A percentile compares a stretch with the other conserved stretches of the same genome.
These are phyloP conservation scores for Psittacula derbiana DNA, from an alignment of 2,797 vertebrate genomes.

Conservation along the genomic window DNA sequence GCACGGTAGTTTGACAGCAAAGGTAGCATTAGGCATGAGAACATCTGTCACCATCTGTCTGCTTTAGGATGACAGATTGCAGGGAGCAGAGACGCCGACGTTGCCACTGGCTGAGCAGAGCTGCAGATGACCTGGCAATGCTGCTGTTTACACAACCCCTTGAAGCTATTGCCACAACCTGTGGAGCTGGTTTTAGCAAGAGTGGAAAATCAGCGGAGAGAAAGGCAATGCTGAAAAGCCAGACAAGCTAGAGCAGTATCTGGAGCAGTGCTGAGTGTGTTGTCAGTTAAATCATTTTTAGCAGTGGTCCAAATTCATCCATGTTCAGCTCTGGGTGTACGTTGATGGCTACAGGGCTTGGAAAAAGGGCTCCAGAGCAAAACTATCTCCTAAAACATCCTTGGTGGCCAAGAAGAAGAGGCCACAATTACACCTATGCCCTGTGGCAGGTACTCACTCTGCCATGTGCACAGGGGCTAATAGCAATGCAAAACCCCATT, in stretches of 20 bases:
- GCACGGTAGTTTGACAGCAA: not conserved
- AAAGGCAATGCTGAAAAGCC: constrained; percentile 35
- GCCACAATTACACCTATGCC: not conserved
- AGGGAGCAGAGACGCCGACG: not conserved
- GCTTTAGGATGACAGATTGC: not conserved
- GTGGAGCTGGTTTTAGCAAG: constrained; percentile 55
- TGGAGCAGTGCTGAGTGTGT: rapidly evolving
- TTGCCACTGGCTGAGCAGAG: not conserved
- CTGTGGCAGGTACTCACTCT: not conserved
- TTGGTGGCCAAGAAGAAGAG: not conserved
- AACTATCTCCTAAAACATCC: not conserved
- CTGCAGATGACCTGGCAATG: not conserved
- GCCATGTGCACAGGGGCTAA: not conserved
- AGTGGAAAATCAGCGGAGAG: constrained; percentile 12
- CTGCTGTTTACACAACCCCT: constrained; percentile 52
- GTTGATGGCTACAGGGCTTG: not conserved
- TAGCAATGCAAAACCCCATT: not conserved
- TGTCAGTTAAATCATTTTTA: not conserved
- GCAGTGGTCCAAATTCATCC: not conserved
- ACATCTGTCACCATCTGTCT: constrained; percentile 18
- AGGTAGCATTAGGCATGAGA: not conserved
- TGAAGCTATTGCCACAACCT: constrained; percentile 24
- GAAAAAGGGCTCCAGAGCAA: not conserved
- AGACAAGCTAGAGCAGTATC: not conserved
- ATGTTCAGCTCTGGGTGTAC: not conserved